Evolutionary conservation across 2,888 invertebrate species (phyloP).

Genomic region (Ischnura elegans): DNA sequence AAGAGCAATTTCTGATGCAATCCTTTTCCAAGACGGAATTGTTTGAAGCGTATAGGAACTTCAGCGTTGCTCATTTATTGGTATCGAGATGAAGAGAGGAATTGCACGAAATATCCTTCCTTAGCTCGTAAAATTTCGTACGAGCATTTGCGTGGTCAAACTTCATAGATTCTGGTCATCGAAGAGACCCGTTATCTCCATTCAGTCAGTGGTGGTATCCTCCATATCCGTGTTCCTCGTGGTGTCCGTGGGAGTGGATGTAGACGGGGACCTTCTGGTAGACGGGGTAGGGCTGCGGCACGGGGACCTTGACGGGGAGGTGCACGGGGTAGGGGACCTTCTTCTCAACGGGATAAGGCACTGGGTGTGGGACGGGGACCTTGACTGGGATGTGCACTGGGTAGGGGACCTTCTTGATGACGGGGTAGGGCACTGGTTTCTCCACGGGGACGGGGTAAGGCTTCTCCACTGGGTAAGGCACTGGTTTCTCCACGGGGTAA

Average conservation of each 20-base stretch:
- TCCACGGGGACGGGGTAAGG: conserved; percentile 78
- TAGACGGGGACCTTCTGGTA: conserved; percentile 51
- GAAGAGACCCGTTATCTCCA: no score
- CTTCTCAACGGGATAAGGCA: conserved; percentile 75
- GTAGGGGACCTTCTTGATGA: conserved; percentile 78
- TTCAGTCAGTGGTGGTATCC: no score
- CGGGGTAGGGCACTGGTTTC: conserved; percentile 78
- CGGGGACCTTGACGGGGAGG: conserved; percentile 71
- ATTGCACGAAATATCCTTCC: no score
- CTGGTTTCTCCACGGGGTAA: conserved; percentile 75
- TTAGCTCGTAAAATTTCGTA: no score
- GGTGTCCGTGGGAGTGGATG: conserved; percentile 41
- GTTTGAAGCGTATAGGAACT: no score
- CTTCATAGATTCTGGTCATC: no score
- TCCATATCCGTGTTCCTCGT: conserved; percentile 60
- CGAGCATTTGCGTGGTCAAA: no score
- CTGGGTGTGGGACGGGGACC: conserved; percentile 76
- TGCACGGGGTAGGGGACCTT: conserved; percentile 72
- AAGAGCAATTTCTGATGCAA: no score
- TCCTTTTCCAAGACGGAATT: no score
- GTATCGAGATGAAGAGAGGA: no score
- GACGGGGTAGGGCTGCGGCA: conserved; percentile 76
- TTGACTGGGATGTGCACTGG: conserved; percentile 81
- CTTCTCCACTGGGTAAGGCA: conserved; percentile 79
- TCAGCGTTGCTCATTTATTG: no score